phyloP scores from a whole-genome alignment of 1,140 invertebrate species.

The Brachionus asplanchnoidis region DNA sequence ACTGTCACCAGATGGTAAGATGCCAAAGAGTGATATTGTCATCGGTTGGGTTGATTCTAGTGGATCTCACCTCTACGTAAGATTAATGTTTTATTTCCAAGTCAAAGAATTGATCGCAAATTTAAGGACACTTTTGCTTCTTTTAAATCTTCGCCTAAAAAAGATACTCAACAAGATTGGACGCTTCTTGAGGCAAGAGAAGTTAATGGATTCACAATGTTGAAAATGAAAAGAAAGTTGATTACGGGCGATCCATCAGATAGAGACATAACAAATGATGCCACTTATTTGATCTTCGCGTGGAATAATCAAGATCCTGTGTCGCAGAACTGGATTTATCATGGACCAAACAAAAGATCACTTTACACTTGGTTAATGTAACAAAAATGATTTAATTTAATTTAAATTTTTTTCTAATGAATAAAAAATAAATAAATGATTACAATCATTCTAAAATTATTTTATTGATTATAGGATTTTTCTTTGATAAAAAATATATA shows the following conservation, averaged over 20 bases:
- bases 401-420: too few relatives aligned
- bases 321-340: background rate
- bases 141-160: background rate
- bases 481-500: too few relatives aligned
- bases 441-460: too few relatives aligned
- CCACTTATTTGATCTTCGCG: background rate
- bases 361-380: background rate
- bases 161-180: constrained; percentile 25
- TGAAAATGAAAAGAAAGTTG: constrained; percentile 27
- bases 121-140: background rate
- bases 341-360: background rate
- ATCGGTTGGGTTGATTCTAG: constrained; percentile 69
- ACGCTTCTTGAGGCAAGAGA: background rate
- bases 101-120: background rate
- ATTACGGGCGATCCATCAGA: background rate
- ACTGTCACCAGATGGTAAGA: constrained; percentile 70
- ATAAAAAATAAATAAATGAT: too few relatives aligned
- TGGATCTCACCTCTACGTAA: background rate
- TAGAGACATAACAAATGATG: background rate
- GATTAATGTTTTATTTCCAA: background rate
- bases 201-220: constrained; percentile 20
- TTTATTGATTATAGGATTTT: too few relatives aligned
- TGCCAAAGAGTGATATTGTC: constrained; percentile 73
- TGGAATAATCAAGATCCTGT: constrained; percentile 17
- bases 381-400: background rate